Conservation (phyloP, 92 coral and sea anemone genomes). For the Ricordea florida region DNA sequence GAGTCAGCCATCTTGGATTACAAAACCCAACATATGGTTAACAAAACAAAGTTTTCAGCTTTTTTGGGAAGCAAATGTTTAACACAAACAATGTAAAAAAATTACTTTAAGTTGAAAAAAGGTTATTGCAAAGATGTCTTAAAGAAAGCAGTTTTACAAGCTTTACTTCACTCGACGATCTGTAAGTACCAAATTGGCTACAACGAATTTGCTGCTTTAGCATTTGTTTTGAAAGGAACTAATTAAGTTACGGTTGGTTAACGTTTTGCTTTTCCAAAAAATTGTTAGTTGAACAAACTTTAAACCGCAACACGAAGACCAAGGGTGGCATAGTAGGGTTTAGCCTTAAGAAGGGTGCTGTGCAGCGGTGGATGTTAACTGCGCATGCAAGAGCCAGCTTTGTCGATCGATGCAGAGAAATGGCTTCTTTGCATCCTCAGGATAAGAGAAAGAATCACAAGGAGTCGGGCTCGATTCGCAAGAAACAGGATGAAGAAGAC, state of each 20-base stretch:
- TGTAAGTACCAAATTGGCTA: constrained; percentile 5
- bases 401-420: constrained; percentile 57
- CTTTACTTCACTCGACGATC: constrained; percentile 19
- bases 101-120: constrained; percentile 9
- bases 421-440: too few relatives aligned
- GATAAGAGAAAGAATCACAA: constrained; percentile 60
- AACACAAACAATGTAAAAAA: background rate
- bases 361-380: constrained; percentile 69
- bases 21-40: constrained; percentile 10
- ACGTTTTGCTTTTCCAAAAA: constrained; percentile 16
- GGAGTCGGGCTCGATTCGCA: constrained; percentile 50
- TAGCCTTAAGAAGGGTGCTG: constrained; percentile 60
- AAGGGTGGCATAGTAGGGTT: constrained; percentile 74
- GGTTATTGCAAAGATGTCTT: constrained; percentile 19
- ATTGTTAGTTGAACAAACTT: constrained; percentile 56
- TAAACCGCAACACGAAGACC: constrained; percentile 67
- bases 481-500: constrained; percentile 59
- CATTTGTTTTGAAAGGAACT: background rate
- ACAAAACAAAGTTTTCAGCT: constrained; percentile 10
- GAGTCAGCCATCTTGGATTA: constrained; percentile 25
- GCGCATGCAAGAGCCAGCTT: constrained; percentile 69
- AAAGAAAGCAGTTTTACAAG: constrained; percentile 17
- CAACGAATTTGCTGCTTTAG: background rate
- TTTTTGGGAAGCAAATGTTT: constrained; percentile 12
- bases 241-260: constrained; percentile 4